Percentiles rank a stretch among this genome's conserved stretches.
Conservation (phyloP, 2,888 invertebrate species). For the Stegana nigrithorax region DNA sequence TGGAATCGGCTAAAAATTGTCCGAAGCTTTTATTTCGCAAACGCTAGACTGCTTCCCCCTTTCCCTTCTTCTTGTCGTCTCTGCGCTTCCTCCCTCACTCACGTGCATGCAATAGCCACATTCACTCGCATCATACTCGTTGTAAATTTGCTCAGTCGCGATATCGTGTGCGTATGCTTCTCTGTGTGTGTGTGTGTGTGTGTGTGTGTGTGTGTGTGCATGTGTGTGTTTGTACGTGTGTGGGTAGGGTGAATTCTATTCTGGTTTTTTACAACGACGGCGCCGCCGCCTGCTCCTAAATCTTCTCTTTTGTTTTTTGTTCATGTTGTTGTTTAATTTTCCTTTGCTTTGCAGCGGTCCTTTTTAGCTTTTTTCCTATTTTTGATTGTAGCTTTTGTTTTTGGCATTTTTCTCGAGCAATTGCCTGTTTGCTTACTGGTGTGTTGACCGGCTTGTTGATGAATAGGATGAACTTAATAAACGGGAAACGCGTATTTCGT, state of each 20-base stretch:
- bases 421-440: not conserved
- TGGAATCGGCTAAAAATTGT: slow-evolving; percentile 39
- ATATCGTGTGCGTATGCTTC: not conserved
- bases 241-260: no score
- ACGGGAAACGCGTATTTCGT: not conserved
- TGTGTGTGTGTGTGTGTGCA: no score
- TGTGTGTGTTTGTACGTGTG: no score
- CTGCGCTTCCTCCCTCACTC: not conserved
- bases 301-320: no score
- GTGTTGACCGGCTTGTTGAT: not conserved
- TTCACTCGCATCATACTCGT: not conserved
- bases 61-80: not conserved
- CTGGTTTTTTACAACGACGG: no score
- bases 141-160: not conserved
- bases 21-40: not conserved
- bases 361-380: not conserved
- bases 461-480: not conserved
- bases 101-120: not conserved
- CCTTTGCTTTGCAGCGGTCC: no score
- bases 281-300: no score
- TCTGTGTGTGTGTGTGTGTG: no score
- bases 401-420: not conserved
- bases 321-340: no score
- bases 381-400: not conserved
- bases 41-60: not conserved